Conservation (phyloP, 2,113 vertebrate species). For the Scomber japonicus region DNA sequence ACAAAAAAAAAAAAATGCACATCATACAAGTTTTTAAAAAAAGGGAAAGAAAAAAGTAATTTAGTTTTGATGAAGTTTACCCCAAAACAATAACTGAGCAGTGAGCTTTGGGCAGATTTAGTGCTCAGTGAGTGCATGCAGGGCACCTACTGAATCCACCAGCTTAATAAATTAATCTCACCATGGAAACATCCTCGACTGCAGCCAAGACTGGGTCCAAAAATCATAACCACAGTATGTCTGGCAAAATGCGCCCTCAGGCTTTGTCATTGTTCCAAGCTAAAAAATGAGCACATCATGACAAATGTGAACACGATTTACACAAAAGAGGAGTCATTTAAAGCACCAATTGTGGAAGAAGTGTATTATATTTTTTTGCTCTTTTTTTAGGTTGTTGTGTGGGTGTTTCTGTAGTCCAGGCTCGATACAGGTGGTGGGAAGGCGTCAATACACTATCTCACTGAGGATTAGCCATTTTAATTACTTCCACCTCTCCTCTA, state of each 20-base stretch:
- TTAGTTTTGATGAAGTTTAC: constrained; percentile 8
- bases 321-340: not conserved
- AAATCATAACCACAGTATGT: constrained; percentile 29
- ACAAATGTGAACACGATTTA: constrained; percentile 12
- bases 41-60: constrained; percentile 12
- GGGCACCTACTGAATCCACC: constrained; percentile 7
- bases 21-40: constrained; percentile 4
- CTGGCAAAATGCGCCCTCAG: constrained; percentile 32
- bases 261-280: constrained; percentile 24
- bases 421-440: constrained; percentile 6
- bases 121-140: not conserved
- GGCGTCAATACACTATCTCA: constrained; percentile 55
- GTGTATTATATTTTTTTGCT: not conserved
- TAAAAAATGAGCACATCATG: constrained; percentile 31
- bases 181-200: constrained; percentile 35
- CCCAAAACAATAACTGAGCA: not conserved
- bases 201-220: constrained; percentile 10
- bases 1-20: constrained; percentile 12
- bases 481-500: constrained; percentile 75
- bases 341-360: not conserved
- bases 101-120: constrained; percentile 8
- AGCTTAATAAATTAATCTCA: constrained; percentile 41
- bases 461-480: constrained; percentile 77
- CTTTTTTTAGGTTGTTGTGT: not conserved
- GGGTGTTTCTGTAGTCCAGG: constrained; percentile 9